Conservation (phyloP, 2,797 vertebrate species). For the Micrastur ruficollis region DNA sequence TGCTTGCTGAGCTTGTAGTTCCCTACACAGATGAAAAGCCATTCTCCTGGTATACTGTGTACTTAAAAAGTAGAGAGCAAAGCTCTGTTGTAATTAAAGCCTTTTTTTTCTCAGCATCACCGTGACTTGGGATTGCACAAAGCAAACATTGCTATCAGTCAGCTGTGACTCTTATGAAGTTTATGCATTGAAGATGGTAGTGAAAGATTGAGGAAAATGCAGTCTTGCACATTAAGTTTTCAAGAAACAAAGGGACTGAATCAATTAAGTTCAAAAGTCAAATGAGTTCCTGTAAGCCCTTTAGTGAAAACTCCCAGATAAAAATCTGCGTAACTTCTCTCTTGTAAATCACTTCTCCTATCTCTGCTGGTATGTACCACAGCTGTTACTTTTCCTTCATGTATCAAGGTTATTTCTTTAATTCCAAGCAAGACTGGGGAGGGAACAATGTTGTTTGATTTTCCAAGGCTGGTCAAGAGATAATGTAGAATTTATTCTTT, state of each 20-base stretch:
- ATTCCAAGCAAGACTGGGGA: not conserved
- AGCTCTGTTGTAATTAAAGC: not conserved
- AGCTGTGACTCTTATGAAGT: not conserved
- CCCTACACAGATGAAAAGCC: not conserved
- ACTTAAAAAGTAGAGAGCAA: not conserved
- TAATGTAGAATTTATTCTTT: conserved; percentile 8
- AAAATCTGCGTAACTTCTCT: not conserved
- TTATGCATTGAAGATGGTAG: not conserved
- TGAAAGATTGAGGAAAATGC: not conserved
- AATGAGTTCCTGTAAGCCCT: not conserved
- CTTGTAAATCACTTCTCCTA: not conserved
- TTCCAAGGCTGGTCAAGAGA: conserved; percentile 14
- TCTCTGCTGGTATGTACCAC: not conserved
- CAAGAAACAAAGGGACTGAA: conserved; percentile 17
- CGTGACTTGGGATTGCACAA: not conserved
- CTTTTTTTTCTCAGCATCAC: not conserved
- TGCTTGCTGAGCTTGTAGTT: not conserved
- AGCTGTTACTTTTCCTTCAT: not conserved
- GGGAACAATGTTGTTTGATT: not conserved
- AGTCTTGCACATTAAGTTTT: not conserved
- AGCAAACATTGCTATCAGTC: not conserved
- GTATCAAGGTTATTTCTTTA: conserved; percentile 6
- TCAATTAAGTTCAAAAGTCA: not conserved
- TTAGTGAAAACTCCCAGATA: not conserved
- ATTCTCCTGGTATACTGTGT: not conserved